Evolutionary conservation across 2,113 vertebrate genomes (phyloP), one percentile per base, ranked within the genome.

Genomic region (Lycaon pictus): DNA sequence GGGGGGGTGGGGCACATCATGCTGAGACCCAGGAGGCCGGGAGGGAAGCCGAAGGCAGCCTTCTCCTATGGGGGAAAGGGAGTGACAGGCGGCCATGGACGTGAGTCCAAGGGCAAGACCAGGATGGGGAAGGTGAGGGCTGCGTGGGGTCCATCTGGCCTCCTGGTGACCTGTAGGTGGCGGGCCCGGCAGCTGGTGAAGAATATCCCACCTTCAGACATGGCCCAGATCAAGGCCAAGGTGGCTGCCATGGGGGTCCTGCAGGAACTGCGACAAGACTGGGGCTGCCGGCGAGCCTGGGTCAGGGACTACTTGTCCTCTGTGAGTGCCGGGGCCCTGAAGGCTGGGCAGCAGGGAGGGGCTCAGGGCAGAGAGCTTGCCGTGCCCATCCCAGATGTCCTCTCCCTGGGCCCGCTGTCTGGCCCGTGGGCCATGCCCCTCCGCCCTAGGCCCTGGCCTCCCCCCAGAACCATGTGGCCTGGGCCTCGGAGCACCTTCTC

Each of bases 121-220:
- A 13, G 19, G 72, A 29, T 32, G 23, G 55, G 37, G 29, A 25
- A n/a, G 58, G 7, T 4, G 27, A 63, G 55, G 20, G n/a, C 29
- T 55, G 35, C 56, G 22, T 0, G 17, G 7, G 11, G 9, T 32
- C 67, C 43, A 0, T 51, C 67, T 16, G 0, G 91, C 35, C 1
- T 4, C 53, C 32, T 0, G 1, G 15, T 25, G 51, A 55, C 72
- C 65, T 69, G 48, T 97, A 99, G 99, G 98, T 99, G 99, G 99
- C 98, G 99, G 97, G 99, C 99, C 0, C 95, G 99, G 83, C 99
- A 99, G 99, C 98, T 99, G 13, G 97, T 99, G 48, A 99, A 99
- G 98, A 99, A 99, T 97, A 99, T 99, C 86, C 99, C 99, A 0
- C 99, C 99, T 0, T 99, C 99, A 0, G 99, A 99, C 95, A 99